These are phyloP conservation scores for Exephanes ischioxanthus DNA, from an alignment of 2,888 invertebrate species.

Conservation along the genomic window DNA sequence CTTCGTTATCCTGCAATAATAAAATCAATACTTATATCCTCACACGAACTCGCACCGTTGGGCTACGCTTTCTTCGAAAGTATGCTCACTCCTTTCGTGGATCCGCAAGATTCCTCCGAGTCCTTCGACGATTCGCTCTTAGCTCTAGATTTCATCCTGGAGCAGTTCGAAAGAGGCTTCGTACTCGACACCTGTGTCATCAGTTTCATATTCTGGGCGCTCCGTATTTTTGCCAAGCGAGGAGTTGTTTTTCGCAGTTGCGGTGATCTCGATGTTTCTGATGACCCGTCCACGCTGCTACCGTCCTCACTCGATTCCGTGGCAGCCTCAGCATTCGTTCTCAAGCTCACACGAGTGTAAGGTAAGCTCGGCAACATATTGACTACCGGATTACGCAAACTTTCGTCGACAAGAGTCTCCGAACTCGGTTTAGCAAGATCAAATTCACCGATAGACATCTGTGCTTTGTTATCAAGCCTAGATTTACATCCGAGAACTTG, in stretches of 20 bases:
- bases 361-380: constrained; percentile 76
- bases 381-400: constrained; percentile 75
- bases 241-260: constrained; percentile 81
- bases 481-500: constrained; percentile 18
- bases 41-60: not conserved
- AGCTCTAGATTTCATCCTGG: constrained; percentile 73
- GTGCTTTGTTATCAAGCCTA: constrained; percentile 8
- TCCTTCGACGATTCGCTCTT: constrained; percentile 74
- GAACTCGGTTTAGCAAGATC: constrained; percentile 7
- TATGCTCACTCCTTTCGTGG: constrained; percentile 74
- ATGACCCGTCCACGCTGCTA: constrained; percentile 41
- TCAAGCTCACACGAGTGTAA: constrained; percentile 20
- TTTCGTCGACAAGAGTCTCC: constrained; percentile 46
- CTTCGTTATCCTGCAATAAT: constrained; percentile 86
- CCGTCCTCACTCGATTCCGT: constrained; percentile 22
- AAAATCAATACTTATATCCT: not conserved
- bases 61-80: not conserved
- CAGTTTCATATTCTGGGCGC: constrained; percentile 83
- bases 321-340: constrained; percentile 13
- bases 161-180: constrained; percentile 76
- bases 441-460: constrained; percentile 4
- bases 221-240: constrained; percentile 82
- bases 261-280: constrained; percentile 70
- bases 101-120: constrained; percentile 68
- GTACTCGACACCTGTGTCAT: constrained; percentile 80